A percentile compares a stretch with the other conserved stretches of the same genome.
Evolutionary conservation across 2,888 invertebrate genomes (phyloP).

Genomic region (Drosophila kuntzei): DNA sequence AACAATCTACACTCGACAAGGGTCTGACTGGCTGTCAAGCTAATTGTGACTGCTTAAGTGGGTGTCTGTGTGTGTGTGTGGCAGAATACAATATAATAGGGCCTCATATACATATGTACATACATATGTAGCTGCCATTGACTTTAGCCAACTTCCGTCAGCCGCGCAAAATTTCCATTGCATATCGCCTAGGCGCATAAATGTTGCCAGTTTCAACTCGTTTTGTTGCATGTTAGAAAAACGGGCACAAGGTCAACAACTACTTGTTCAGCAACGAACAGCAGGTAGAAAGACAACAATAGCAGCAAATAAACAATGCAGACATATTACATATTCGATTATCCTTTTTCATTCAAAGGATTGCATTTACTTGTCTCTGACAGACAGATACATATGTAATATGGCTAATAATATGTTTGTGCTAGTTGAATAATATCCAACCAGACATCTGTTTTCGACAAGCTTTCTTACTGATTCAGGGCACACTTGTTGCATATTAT

Average conservation of each 20-base stretch:
- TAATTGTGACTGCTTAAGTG: constrained; percentile 66
- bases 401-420: constrained; percentile 20
- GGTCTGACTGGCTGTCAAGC: constrained; percentile 34
- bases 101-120: neutral
- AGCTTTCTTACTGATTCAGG: constrained; percentile 19
- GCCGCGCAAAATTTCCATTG: constrained; percentile 55
- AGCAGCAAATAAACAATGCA: neutral
- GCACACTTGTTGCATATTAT: constrained; percentile 45
- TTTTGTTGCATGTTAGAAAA: constrained; percentile 51
- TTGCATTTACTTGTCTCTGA: neutral
- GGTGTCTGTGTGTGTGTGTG: constrained; percentile 17
- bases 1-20: constrained; percentile 46
- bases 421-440: constrained; percentile 14
- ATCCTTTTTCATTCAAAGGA: neutral
- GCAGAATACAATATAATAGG: constrained; percentile 19
- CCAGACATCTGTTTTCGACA: constrained; percentile 47
- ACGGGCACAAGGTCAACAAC: constrained; percentile 52
- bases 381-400: constrained; percentile 15
- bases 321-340: constrained; percentile 14
- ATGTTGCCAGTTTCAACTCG: constrained; percentile 27
- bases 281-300: neutral
- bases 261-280: constrained; percentile 1
- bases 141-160: constrained; percentile 56
- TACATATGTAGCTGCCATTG: constrained; percentile 13
- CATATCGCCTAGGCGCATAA: constrained; percentile 64